These are phyloP conservation scores for Rhinogobius similis DNA, from an alignment of 2,113 vertebrate genomes.

Conservation along the genomic window DNA sequence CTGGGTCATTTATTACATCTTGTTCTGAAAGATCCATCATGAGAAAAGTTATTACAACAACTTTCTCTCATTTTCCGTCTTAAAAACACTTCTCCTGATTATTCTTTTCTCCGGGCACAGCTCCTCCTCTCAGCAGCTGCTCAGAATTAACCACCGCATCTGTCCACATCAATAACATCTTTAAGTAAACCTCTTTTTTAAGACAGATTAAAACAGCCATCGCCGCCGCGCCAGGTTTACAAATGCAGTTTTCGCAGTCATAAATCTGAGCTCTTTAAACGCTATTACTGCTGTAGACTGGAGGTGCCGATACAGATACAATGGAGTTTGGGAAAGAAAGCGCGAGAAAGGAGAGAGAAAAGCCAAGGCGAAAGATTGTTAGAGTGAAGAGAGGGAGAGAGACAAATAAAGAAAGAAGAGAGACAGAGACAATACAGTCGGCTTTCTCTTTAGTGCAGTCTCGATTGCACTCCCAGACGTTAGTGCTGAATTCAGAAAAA, in stretches of 20 bases:
- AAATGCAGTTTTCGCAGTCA: slow-evolving; percentile 7
- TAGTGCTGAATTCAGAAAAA: too few species aligned
- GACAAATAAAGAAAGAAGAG: too few species aligned
- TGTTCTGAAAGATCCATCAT: neutral
- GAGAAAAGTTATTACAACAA: neutral
- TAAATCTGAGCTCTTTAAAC: slow-evolving; percentile 1
- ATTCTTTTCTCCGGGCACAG: neutral
- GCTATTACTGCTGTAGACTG: neutral
- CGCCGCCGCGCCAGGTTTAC: neutral
- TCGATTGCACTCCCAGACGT: too few species aligned
- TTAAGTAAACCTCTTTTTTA: neutral
- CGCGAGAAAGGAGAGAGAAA: too few species aligned
- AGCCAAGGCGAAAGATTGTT: too few species aligned
- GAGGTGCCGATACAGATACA: slow-evolving; percentile 7
- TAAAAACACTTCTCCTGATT: neutral
- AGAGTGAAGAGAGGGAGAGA: neutral
- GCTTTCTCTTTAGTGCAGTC: too few species aligned
- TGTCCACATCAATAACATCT: slow-evolving; percentile 25
- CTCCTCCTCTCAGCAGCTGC: slow-evolving; percentile 13
- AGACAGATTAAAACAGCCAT: neutral
- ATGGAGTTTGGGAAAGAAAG: neutral
- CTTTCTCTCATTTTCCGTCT: slow-evolving; percentile 15
- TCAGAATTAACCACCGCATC: slow-evolving; percentile 18
- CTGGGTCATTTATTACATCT: neutral
- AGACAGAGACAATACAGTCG: too few species aligned